Conservation (phyloP, 2,113 vertebrate genomes). For the Sisor rabdophorus region DNA sequence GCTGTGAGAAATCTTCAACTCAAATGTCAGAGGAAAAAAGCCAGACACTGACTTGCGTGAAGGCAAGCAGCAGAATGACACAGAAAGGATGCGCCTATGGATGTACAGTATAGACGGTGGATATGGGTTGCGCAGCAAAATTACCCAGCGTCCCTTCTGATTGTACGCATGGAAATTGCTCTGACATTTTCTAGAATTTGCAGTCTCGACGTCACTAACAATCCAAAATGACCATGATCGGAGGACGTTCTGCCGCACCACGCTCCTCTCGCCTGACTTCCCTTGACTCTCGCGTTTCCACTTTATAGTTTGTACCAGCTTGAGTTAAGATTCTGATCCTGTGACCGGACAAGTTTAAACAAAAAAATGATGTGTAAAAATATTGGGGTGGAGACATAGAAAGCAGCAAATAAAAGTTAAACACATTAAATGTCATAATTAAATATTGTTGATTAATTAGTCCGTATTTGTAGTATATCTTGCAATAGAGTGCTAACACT, state of each 20-base stretch:
- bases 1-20: slow-evolving; percentile 41
- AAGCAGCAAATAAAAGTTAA: background rate
- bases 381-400: background rate
- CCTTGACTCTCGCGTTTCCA: background rate
- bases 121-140: slow-evolving; percentile 30
- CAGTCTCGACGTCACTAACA: slow-evolving; percentile 42
- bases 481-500: too few relatives aligned
- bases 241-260: slow-evolving; percentile 8
- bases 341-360: background rate
- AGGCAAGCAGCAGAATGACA: background rate
- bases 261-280: slow-evolving; percentile 16
- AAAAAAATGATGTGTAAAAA: background rate
- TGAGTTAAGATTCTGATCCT: background rate
- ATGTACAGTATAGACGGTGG: slow-evolving; percentile 37
- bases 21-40: slow-evolving; percentile 50
- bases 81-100: slow-evolving; percentile 33
- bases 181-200: slow-evolving; percentile 51
- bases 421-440: too few relatives aligned
- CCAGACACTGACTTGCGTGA: slow-evolving; percentile 8
- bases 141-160: slow-evolving; percentile 46
- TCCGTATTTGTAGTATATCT: too few relatives aligned
- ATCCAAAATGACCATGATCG: slow-evolving; percentile 44
- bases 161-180: slow-evolving; percentile 52
- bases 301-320: slow-evolving; percentile 15
- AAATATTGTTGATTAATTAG: too few relatives aligned